phyloP scores from a whole-genome alignment of 2,797 vertebrate species.

The Enteromius thamalakanensis region DNA sequence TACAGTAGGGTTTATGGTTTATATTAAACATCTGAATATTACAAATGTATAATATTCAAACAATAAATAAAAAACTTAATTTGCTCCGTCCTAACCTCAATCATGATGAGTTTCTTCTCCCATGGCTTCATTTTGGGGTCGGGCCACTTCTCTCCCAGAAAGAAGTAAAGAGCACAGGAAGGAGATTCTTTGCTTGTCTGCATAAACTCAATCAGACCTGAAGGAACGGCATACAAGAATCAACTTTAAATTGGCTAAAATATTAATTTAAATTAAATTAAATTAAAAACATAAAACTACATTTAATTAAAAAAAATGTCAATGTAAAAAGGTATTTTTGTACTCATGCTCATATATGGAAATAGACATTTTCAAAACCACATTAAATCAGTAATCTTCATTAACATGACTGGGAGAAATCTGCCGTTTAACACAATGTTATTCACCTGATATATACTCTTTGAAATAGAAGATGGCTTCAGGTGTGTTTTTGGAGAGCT shows the following conservation, averaged over 20 bases:
- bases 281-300: too few relatives aligned
- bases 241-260: too few relatives aligned
- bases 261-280: too few relatives aligned
- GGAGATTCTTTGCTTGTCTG: slow-evolving; percentile 64
- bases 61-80: not conserved
- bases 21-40: not conserved
- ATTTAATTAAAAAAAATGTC: not conserved
- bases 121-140: slow-evolving; percentile 74
- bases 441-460: slow-evolving; percentile 79
- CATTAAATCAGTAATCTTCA: not conserved
- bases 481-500: slow-evolving; percentile 76
- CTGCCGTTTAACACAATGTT: not conserved
- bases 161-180: slow-evolving; percentile 82
- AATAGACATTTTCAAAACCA: not conserved
- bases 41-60: not conserved
- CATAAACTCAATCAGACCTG: slow-evolving; percentile 80
- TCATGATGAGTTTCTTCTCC: slow-evolving; percentile 86
- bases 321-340: not conserved
- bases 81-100: slow-evolving; percentile 78
- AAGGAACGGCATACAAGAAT: not conserved
- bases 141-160: slow-evolving; percentile 87
- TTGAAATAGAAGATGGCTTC: slow-evolving; percentile 70
- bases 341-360: not conserved
- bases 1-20: not conserved
- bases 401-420: not conserved